Conservation (phyloP, 2,113 vertebrate genomes). For the Phrynocephalus versicolor region DNA sequence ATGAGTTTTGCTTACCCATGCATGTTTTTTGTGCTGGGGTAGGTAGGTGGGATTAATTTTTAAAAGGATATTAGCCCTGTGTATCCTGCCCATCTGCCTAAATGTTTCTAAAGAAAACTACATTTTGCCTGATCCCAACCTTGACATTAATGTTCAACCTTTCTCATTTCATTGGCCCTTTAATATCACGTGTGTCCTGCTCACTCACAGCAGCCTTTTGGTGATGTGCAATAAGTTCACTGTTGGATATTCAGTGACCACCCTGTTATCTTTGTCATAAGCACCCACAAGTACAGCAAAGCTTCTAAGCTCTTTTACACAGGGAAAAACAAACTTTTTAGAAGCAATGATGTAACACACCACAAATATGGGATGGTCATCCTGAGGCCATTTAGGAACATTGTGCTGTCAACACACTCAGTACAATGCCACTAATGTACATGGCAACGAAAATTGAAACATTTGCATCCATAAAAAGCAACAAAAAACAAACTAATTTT, state of each 20-base stretch:
- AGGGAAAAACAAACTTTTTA: too few relatives aligned
- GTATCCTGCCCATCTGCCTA: background rate
- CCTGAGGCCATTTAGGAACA: background rate
- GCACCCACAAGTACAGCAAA: background rate
- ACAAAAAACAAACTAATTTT: accelerated
- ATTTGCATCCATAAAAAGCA: background rate
- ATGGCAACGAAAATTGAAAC: constrained; percentile 5
- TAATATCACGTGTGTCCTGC: background rate
- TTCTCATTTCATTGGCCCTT: background rate
- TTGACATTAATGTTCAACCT: background rate
- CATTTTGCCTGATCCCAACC: background rate
- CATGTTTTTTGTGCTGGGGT: background rate
- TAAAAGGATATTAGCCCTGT: background rate
- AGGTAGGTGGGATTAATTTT: too few relatives aligned
- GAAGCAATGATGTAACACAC: background rate
- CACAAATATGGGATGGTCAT: background rate
- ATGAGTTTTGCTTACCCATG: background rate
- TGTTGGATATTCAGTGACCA: background rate
- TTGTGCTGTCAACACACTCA: background rate
- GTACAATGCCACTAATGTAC: background rate
- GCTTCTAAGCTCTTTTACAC: background rate
- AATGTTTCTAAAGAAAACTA: background rate
- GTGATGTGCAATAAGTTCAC: background rate
- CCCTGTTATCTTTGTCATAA: background rate
- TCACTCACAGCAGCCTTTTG: too few relatives aligned